A percentile compares a stretch with the other conserved stretches of the same genome.
These are phyloP conservation scores for Murina feae DNA, from an alignment of 2,113 vertebrate species.

Conservation along the genomic window DNA sequence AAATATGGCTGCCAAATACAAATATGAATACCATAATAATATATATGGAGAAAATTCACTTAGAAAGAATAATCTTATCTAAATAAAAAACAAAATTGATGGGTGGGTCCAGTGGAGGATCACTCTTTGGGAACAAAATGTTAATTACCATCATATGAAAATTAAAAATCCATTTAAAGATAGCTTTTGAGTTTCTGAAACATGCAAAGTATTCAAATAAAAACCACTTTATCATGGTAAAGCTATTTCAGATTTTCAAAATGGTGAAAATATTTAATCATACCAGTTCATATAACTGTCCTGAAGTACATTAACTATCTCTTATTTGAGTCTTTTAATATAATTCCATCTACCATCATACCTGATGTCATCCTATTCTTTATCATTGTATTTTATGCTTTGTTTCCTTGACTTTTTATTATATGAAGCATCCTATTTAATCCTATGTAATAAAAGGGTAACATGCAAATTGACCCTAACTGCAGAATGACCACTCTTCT, in stretches of 20 bases:
- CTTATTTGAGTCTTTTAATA: background rate
- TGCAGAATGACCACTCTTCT: too few species aligned
- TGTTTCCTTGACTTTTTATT: background rate
- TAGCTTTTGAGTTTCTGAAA: background rate
- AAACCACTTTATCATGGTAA: background rate
- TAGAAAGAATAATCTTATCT: background rate
- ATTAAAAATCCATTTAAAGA: background rate
- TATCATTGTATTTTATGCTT: background rate
- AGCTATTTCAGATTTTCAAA: conserved; percentile 12
- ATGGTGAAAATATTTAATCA: background rate
- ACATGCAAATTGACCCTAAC: too few species aligned
- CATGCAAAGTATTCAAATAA: background rate
- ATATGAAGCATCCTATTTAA: background rate
- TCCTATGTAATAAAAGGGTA: too few species aligned
- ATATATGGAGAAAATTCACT: background rate
- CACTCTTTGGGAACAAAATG: background rate
- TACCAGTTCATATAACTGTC: background rate
- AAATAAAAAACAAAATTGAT: background rate
- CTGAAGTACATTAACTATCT: background rate
- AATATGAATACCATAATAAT: background rate
- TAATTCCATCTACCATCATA: background rate
- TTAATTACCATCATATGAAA: background rate
- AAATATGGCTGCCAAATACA: conserved; percentile 87
- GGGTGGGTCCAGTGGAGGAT: background rate
- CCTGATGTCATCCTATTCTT: background rate